Conservation (phyloP, 2,113 vertebrate species). For the Atherinomorus stipes region DNA sequence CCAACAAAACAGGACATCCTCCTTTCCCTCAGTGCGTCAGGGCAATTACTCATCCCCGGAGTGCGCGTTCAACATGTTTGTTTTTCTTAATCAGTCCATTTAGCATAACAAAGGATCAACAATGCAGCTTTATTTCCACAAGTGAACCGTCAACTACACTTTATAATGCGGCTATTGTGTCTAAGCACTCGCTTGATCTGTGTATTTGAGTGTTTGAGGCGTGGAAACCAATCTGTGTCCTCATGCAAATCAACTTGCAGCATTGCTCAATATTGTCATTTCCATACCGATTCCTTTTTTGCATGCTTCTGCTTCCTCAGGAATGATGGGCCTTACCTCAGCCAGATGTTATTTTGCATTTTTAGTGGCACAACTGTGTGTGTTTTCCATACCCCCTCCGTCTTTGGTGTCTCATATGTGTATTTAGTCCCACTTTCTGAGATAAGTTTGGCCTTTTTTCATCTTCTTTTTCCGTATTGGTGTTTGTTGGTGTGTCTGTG, state of each 20-base stretch:
- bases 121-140: slow-evolving; percentile 34
- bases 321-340: slow-evolving; percentile 10
- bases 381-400: slow-evolving; percentile 19
- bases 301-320: slow-evolving; percentile 40
- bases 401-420: slow-evolving; percentile 39
- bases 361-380: slow-evolving; percentile 11
- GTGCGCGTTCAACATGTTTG: slow-evolving; percentile 1
- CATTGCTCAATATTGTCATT: slow-evolving; percentile 32
- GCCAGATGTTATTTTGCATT: slow-evolving; percentile 62
- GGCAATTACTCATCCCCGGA: slow-evolving; percentile 55
- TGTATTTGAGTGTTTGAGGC: slow-evolving; percentile 4
- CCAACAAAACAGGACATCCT: slow-evolving; percentile 71
- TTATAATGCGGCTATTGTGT: slow-evolving; percentile 51
- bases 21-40: slow-evolving; percentile 42
- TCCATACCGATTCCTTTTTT: slow-evolving; percentile 50
- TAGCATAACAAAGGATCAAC: slow-evolving; percentile 50
- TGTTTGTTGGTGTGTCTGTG: neutral
- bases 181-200: neutral
- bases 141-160: slow-evolving; percentile 31
- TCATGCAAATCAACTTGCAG: slow-evolving; percentile 55
- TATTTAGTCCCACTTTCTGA: slow-evolving; percentile 22
- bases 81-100: slow-evolving; percentile 26
- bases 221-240: slow-evolving; percentile 31
- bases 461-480: neutral
- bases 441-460: slow-evolving; percentile 25